Base-by-base conservation (phyloP, 92 coral and sea anemone genomes). In the Phenganax marumi region DNA sequence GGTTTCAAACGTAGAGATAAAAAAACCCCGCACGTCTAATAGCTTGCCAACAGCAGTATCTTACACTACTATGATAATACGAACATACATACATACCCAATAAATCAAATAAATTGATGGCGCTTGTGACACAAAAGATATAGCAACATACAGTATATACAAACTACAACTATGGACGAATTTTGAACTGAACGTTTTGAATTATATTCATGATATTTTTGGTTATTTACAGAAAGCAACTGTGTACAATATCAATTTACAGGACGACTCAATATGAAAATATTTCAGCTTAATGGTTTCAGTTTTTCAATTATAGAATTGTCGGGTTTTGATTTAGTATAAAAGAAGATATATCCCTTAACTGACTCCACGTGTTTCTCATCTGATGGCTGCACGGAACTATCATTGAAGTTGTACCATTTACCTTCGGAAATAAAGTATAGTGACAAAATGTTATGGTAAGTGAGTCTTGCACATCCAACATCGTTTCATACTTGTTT, bases 361-460 rank as follows among this genome's bases (percentile, higher is more conserved):
- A 93, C 90, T 49, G 90, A 87, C n/a, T 87, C 85, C 55, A 95
- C 98, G 70, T 90, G 93, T 68, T 90, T 91, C 26, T 88, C 96
- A 58, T 92, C 96, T 79, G 92, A 84, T 77, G 91, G 86, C 12
- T 91, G 68, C 12, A 95, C 98, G 0, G 91, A 89, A 76, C 98
- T 95, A 93, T 95, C 98, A 70, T 95, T 95, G 52, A 95, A 95
- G 90, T 95, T 90, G 77, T 92, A 95, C 98, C 98, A 95, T 23
- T 88, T 86, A 49, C 98, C 98, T 95, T 19, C 17, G 52, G 25
- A 51, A n/a, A 50, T 19, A 63, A 63, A 13, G n/a, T 14, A 56
- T 14, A 56, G 63, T 56, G 22, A 56, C n/a, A n/a, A n/a, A n/a
- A 33, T 33, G 43, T 33, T 33, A 33, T 33, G 43, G 43, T 33